phyloP scores from a whole-genome alignment of 2,888 invertebrate species.

The Tetragnatha montana region DNA sequence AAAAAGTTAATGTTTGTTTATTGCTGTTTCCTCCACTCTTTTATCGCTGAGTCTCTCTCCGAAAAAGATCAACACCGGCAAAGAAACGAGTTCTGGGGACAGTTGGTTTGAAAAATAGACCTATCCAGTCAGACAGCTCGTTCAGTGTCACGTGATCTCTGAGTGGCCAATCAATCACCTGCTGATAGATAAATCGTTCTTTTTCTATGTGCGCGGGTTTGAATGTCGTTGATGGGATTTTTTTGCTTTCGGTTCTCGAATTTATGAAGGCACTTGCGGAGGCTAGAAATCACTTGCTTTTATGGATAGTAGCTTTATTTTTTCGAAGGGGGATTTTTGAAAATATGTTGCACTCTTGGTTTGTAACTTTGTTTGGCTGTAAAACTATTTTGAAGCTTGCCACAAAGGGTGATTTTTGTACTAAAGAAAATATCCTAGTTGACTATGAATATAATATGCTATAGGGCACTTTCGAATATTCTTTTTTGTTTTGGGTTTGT shows the following conservation, averaged over 20 bases:
- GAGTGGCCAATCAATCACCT: conserved; percentile 64
- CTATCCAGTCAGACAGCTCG: conserved; percentile 61
- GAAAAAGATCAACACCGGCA: conserved; percentile 47
- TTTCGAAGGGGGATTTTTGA: no score
- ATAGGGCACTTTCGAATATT: no score
- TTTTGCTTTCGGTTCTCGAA: background rate
- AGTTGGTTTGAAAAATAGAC: conserved; percentile 57
- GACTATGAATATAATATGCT: no score
- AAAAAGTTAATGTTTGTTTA: conserved; percentile 50
- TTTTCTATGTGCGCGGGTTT: conserved; percentile 21
- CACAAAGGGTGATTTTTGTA: no score
- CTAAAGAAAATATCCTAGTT: no score
- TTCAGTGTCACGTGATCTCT: conserved; percentile 65
- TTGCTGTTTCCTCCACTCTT: conserved; percentile 23
- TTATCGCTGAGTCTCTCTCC: background rate
- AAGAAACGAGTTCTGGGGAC: conserved; percentile 45
- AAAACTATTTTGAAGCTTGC: no score
- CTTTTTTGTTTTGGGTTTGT: no score
- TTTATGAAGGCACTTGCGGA: background rate
- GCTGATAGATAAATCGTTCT: conserved; percentile 57
- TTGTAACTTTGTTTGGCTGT: no score
- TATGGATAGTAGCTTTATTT: no score
- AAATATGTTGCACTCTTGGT: no score
- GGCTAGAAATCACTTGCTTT: background rate
- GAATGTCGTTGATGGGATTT: conserved; percentile 13